Base-by-base conservation (phyloP, 2,888 invertebrate genomes). In the Cryptus armator region DNA sequence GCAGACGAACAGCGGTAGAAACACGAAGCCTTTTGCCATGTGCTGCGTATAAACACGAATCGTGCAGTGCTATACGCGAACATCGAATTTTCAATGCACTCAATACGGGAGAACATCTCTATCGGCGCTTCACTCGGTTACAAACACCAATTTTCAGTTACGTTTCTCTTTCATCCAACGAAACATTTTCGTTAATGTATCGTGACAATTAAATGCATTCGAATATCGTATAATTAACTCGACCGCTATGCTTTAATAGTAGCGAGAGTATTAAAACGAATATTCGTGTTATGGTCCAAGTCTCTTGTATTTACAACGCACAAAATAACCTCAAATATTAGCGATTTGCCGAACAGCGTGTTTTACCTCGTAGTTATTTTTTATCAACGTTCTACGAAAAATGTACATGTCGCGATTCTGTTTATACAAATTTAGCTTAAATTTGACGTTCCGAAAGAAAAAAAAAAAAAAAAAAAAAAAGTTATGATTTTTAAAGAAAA, bases 1-100 rank as follows among this genome's bases (percentile, higher is more conserved):
- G 6, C 48, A 24, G 32, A 14, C 48, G 48, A 66, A 37, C 19
- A 10, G 66, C 66, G 51, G 10, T 64, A 51, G 51, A 43, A 76
- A n/a, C 67, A 37, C 53, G 81, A 74, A 67, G 32, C 66, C 59
- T 48, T 68, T 81, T 46, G 9, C 66, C 37, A 64, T 43, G 56
- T 19, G 56, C 56, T 19, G 43, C n/a, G 19, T 51, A 32, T 16
- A 44, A 56, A 32, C 29, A 29, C 62, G 32, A 14, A 62, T 62
- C 62, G 62, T 2, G 62, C 62, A 32, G 14, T 14, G 32, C 29
- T 24, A 12, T 6, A 29, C 10, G 12, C 10, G 12, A 10, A 12
- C 24, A 48, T 14, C 48, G 16, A 75, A 51, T 29, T 46, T 75
- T 19, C 32, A 64, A 75, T 62, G 6, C 62, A 3, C 10, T 16